phyloP scores from a whole-genome alignment of 2,113 vertebrate species.

The Hippocampus mohnikei region DNA sequence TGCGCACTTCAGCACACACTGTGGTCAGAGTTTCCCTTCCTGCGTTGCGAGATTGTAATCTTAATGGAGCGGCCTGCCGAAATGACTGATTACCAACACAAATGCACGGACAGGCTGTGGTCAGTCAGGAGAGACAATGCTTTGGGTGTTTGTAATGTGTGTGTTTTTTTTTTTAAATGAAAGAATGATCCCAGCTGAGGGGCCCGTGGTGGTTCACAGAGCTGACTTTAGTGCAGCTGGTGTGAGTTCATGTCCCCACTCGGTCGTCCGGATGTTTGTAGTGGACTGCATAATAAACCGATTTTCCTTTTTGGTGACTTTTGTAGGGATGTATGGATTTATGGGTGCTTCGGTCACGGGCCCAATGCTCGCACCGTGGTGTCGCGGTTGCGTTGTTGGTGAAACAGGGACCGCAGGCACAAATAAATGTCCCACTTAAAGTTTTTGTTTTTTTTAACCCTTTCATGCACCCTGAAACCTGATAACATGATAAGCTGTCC shows the following conservation, averaged over 20 bases:
- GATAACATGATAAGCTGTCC: no score
- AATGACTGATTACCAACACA: conserved; percentile 72
- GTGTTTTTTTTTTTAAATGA: background rate
- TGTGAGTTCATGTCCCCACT: background rate
- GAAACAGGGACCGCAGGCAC: background rate
- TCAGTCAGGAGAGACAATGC: conserved; percentile 29
- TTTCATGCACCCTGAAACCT: no score
- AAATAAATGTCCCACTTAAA: background rate
- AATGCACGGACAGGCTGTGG: conserved; percentile 64
- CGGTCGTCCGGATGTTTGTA: background rate
- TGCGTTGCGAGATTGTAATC: conserved; percentile 68
- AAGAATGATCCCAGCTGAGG: background rate
- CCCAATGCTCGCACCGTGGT: no score
- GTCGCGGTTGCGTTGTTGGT: no score
- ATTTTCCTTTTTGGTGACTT: background rate
- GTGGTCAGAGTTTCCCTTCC: conserved; percentile 51
- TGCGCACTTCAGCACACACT: conserved; percentile 27
- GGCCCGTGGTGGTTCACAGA: background rate
- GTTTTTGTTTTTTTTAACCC: no score
- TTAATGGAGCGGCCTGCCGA: conserved; percentile 71
- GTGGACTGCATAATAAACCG: background rate
- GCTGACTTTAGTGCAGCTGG: background rate
- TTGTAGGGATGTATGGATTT: background rate
- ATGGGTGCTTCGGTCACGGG: background rate
- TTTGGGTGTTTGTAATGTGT: conserved; percentile 20